phyloP scores from a whole-genome alignment of 2,888 invertebrate genomes.

The Yponomeuta sedellus region DNA sequence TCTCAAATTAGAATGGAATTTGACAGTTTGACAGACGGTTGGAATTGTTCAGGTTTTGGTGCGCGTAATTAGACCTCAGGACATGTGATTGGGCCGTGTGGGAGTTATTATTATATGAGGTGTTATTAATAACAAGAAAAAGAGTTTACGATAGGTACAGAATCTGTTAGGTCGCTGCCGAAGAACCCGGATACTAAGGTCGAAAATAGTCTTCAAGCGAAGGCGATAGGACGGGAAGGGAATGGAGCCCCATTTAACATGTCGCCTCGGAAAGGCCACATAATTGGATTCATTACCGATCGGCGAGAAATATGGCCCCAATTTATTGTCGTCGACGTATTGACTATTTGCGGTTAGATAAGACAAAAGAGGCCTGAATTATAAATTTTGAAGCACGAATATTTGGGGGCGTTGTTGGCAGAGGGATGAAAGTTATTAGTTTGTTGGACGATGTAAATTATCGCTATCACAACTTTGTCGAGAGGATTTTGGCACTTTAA shows the following conservation, averaged over 20 bases:
- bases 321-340: constrained; percentile 49
- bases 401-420: background rate
- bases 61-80: too few species aligned
- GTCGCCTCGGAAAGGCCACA: constrained; percentile 52
- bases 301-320: constrained; percentile 51
- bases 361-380: constrained; percentile 13
- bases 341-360: constrained; percentile 20
- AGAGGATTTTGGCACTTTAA: background rate
- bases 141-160: background rate
- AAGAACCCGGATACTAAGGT: background rate
- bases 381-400: constrained; percentile 7
- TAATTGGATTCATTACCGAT: constrained; percentile 69
- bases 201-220: background rate
- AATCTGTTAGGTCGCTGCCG: background rate
- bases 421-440: background rate
- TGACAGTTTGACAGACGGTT: too few species aligned
- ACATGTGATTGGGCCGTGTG: too few species aligned
- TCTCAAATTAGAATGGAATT: too few species aligned
- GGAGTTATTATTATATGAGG: too few species aligned
- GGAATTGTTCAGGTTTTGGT: too few species aligned
- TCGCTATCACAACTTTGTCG: background rate
- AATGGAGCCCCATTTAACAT: constrained; percentile 54
- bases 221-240: background rate
- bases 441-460: background rate
- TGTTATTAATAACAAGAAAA: too few species aligned